phyloP scores from a whole-genome alignment of 2,888 invertebrate genomes.

The Plagodis dolabraria region DNA sequence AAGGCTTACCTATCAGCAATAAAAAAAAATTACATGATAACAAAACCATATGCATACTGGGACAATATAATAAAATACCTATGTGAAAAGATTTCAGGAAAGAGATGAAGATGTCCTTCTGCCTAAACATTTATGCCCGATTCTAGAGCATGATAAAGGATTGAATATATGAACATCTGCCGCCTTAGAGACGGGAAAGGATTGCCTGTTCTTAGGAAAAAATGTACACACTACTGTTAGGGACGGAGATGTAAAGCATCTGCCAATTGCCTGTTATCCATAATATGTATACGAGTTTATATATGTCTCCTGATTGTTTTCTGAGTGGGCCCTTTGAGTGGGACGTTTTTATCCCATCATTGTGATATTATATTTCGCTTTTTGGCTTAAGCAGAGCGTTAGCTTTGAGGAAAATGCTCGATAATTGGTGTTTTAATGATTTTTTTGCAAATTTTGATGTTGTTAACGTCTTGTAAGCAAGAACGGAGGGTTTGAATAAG shows the following conservation, averaged over 20 bases:
- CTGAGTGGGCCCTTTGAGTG: slow-evolving; percentile 20
- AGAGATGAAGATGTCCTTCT: slow-evolving; percentile 2
- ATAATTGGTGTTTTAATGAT: slow-evolving; percentile 7
- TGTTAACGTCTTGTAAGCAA: too few species aligned
- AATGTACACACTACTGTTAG: slow-evolving; percentile 32
- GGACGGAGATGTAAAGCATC: slow-evolving; percentile 27
- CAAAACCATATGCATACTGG: too few species aligned
- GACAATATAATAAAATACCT: too few species aligned
- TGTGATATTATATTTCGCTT: slow-evolving; percentile 29
- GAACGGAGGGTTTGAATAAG: too few species aligned
- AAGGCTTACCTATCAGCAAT: too few species aligned
- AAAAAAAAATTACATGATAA: too few species aligned
- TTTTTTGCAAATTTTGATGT: slow-evolving; percentile 1
- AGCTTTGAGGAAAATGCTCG: slow-evolving; percentile 5
- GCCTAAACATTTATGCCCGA: slow-evolving; percentile 4
- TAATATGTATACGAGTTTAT: slow-evolving; percentile 1
- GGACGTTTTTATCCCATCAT: slow-evolving; percentile 19
- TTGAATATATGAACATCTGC: slow-evolving; percentile 63
- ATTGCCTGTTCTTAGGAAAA: slow-evolving; percentile 43
- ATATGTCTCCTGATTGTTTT: slow-evolving; percentile 35
- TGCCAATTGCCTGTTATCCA: slow-evolving; percentile 30
- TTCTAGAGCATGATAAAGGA: slow-evolving; percentile 65
- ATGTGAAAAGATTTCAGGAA: too few species aligned
- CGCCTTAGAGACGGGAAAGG: slow-evolving; percentile 55
- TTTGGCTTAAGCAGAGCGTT: slow-evolving; percentile 32